These are phyloP conservation scores for Maniola hyperantus DNA, from an alignment of 2,888 invertebrate species.

Conservation along the genomic window DNA sequence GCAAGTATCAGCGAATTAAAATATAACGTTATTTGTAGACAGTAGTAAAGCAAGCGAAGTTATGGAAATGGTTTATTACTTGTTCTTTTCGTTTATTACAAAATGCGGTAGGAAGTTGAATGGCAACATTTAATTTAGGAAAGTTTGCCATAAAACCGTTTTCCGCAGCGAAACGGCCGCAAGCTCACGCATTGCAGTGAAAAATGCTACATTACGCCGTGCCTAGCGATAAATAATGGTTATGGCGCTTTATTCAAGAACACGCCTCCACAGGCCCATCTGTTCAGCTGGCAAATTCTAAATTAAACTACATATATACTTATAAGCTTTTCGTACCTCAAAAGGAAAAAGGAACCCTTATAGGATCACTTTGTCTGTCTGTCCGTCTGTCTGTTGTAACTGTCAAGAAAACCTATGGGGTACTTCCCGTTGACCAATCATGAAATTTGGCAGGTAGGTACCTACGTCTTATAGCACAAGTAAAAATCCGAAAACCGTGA, in stretches of 20 bases:
- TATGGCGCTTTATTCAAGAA: conserved; percentile 25
- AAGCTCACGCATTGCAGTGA: conserved; percentile 39
- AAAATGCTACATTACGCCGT: conserved; percentile 34
- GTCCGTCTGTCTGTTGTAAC: no score
- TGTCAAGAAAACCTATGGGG: no score
- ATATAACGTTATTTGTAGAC: no score
- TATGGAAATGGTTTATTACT: conserved; percentile 1
- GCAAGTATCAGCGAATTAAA: no score
- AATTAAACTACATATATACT: conserved; percentile 5
- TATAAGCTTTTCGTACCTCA: not conserved
- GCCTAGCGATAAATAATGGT: conserved; percentile 30
- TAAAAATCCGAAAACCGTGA: no score
- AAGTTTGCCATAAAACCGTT: conserved; percentile 23
- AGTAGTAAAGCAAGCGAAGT: no score
- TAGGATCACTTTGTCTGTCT: no score
- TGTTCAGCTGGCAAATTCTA: conserved; percentile 10
- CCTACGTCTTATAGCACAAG: no score
- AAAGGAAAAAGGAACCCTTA: no score
- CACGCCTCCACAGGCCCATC: conserved; percentile 14
- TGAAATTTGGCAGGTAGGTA: no score
- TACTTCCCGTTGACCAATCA: no score
- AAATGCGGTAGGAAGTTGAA: conserved; percentile 10
- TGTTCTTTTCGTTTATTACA: not conserved
- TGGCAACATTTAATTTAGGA: conserved; percentile 33
- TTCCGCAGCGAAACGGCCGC: conserved; percentile 32